Evolutionary conservation across 1,140 invertebrate species (phyloP), one percentile per base, ranked within the genome.

Genomic region (Potamilus streckersoni): DNA sequence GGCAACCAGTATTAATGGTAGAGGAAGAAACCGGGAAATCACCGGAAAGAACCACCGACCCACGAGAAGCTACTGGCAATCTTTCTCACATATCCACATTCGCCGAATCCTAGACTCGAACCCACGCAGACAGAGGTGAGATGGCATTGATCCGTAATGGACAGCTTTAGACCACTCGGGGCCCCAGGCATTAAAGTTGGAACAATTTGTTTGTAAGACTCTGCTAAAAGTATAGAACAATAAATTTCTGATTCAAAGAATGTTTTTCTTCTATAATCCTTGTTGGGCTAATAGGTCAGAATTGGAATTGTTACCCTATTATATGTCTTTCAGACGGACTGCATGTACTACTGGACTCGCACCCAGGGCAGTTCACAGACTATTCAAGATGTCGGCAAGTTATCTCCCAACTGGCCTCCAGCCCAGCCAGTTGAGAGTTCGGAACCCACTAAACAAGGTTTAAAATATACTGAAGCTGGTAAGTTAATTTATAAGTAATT

Each of bases 281-380:
- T 31, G 27, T 31, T 31, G 27, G 27, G 27, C 27, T 31, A 23
- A 23, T 23, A 2, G 38, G 38, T 49, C 38, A 49, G 38, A 49
- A 49, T 49, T 49, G 38, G 27, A 31, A 31, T 31, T 4, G 0
- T 49, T 6, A 5, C 57, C 6, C 15, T 56, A 49, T 55, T 62
- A 80, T 80, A 78, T 81, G 84, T 74, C 82, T 92, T 93, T 59
- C 89, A 97, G 96, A 93, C 94, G 70, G 94, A 95, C 87, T 91
- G 95, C 82, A 95, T 96, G 93, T 96, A 97, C 88, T 95, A 94
- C 85, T 96, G 96, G 96, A 93, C 94, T 31, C 93, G 95, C 85
- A 94, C 94, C 68, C 94, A 96, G 86, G 88, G 88, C 91, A n/a
- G 91, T 92, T 23, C 91, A 93, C 79, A 92, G 49, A 31, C 69